Conservation (phyloP, 2,797 vertebrate genomes). For the Stomatorhinus walkeri region DNA sequence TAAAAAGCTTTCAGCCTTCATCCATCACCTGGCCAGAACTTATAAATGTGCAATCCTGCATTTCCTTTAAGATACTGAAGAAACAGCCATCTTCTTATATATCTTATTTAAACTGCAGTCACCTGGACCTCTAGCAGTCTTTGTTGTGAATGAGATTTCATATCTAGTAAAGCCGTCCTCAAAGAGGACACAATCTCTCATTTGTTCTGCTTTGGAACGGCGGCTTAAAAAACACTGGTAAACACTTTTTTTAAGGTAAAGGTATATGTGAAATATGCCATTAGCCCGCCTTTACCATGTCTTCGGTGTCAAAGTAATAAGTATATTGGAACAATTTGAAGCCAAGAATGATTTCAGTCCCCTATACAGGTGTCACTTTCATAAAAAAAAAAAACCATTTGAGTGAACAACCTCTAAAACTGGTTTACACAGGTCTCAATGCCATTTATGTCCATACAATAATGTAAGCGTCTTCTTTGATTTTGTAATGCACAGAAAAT, state of each 20-base stretch:
- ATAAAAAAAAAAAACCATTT: not conserved
- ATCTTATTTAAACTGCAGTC: not conserved
- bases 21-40: not conserved
- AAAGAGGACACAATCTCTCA: not conserved
- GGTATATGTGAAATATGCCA: not conserved
- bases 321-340: not conserved
- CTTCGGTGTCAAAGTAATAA: not conserved
- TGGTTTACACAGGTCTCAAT: not conserved
- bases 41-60: not conserved
- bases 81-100: not conserved
- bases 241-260: not conserved
- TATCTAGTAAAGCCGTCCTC: not conserved
- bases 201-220: not conserved
- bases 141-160: not conserved
- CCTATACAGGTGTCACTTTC: not conserved
- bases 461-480: not conserved
- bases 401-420: not conserved
- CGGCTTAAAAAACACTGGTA: not conserved
- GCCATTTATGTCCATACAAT: not conserved
- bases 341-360: conserved; percentile 4
- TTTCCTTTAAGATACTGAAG: not conserved
- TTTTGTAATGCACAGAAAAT: not conserved
- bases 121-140: not conserved
- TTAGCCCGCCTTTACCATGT: not conserved
- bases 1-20: not conserved